Evolutionary conservation across 1,140 invertebrate genomes (phyloP).

Genomic region (Kradibia gibbosae): DNA sequence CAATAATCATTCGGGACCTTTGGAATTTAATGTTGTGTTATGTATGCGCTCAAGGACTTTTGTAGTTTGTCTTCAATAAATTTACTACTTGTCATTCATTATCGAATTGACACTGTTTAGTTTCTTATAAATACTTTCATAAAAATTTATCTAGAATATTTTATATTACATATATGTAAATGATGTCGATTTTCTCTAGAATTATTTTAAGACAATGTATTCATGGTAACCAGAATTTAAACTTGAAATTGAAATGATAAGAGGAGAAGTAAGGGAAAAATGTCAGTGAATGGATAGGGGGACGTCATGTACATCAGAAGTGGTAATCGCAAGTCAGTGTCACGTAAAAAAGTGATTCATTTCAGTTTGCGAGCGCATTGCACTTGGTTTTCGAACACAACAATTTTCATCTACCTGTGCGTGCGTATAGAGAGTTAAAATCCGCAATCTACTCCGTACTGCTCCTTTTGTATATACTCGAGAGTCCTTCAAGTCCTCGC

Average conservation of each 20-base stretch:
- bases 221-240: no score
- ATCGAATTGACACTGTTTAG: not conserved
- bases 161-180: not conserved
- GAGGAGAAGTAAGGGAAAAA: slow-evolving; percentile 13
- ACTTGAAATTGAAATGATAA: not conserved
- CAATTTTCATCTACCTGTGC: slow-evolving; percentile 47
- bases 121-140: not conserved
- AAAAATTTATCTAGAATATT: not conserved
- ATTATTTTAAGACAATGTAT: not conserved
- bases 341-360: slow-evolving; percentile 55
- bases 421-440: slow-evolving; percentile 46
- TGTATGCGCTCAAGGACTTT: not conserved
- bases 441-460: slow-evolving; percentile 24
- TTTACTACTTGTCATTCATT: not conserved
- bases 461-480: not conserved
- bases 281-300: no score
- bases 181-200: not conserved
- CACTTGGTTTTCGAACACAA: slow-evolving; percentile 2
- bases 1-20: slow-evolving; percentile 14
- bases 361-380: slow-evolving; percentile 30
- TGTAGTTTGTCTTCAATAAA: not conserved
- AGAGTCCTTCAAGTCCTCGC: not conserved
- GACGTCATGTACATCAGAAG: not conserved
- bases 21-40: slow-evolving; percentile 1
- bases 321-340: not conserved